Percentiles rank a stretch among this genome's conserved stretches.
Evolutionary conservation across 1,140 invertebrate genomes (phyloP).

Genomic region (Leptopilina clavipes): DNA sequence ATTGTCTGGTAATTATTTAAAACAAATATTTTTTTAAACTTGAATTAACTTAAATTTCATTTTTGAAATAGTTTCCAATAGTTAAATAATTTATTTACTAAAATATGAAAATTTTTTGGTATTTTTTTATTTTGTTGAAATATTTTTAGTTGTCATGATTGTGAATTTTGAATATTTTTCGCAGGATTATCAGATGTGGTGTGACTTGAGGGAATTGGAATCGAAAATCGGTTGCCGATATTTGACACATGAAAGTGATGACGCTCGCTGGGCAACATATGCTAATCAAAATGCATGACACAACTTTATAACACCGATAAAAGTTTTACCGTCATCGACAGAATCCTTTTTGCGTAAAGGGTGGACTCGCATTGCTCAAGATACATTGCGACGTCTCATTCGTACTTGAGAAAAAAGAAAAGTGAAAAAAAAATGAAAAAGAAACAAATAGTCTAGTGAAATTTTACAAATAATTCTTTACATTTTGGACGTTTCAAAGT

Average conservation of each 20-base stretch:
- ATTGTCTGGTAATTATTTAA: too few relatives aligned
- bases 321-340: conserved; percentile 51
- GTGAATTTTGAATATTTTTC: conserved; percentile 44
- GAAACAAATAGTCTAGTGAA: conserved; percentile 36
- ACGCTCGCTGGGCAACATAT: conserved; percentile 87
- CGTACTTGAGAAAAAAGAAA: conserved; percentile 60
- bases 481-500: conserved; percentile 12
- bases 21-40: too few relatives aligned
- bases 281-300: conserved; percentile 73
- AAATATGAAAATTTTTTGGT: too few relatives aligned
- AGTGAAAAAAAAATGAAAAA: too few relatives aligned
- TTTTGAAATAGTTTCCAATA: too few relatives aligned
- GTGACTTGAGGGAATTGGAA: conserved; percentile 93
- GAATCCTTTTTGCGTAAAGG: conserved; percentile 60
- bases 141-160: too few relatives aligned
- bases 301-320: conserved; percentile 59
- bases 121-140: too few relatives aligned
- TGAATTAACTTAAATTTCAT: too few relatives aligned
- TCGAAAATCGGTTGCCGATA: conserved; percentile 88
- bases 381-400: conserved; percentile 69
- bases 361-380: conserved; percentile 69
- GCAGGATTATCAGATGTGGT: conserved; percentile 96
- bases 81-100: too few relatives aligned
- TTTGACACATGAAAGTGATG: conserved; percentile 97
- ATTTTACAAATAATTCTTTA: conserved; percentile 8